Evolutionary conservation across 2,113 vertebrate genomes (phyloP), one percentile per base, ranked within the genome.

Genomic region (Gymnarchus niloticus): DNA sequence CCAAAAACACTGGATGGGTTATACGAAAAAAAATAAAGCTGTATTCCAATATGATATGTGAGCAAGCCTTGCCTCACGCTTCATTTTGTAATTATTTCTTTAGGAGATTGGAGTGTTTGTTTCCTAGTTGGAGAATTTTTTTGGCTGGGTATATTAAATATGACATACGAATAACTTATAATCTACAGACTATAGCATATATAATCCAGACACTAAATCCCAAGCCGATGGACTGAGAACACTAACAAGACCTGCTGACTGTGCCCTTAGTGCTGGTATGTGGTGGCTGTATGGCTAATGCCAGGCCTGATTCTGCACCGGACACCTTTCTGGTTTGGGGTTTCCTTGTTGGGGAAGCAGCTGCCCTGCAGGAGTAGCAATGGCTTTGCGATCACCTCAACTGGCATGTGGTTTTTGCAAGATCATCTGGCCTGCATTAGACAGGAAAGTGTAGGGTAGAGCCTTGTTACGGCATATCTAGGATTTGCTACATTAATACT

Each of bases 231-330:
- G 76, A 48, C 37, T 9, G 6, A 44, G 21, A 0, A 48, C 41
- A 48, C 2, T 21, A 44, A 48, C 21, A 48, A 48, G 21, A 78
- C 46, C 37, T 48, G 44, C 21, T 48, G 6, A 73, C 76, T 46
- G 3, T 46, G 23, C 76, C 12, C 48, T 95, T 90, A 97, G 91
- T 97, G 96, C 65, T 96, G 95, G 3, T 90, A 89, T 0, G 85
- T 48, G 6, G 82, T 3, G 21, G 56, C 84, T 51, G 76, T 51
- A 49, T 86, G 85, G 86, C 76, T 44, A 23, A 85, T 61, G 76
- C 80, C 4, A 3, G 51, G 9, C 3, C 28, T 25, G 51, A 17
- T n/a, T 82, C 3, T 0, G 1, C 1, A n/a, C 14, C 84, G 3
- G 90, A 89, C 69, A 83, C 90, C 37, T 86, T 91, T 90, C 48